phyloP scores from a whole-genome alignment of 2,113 vertebrate genomes.

The Muntiacus muntjak region DNA sequence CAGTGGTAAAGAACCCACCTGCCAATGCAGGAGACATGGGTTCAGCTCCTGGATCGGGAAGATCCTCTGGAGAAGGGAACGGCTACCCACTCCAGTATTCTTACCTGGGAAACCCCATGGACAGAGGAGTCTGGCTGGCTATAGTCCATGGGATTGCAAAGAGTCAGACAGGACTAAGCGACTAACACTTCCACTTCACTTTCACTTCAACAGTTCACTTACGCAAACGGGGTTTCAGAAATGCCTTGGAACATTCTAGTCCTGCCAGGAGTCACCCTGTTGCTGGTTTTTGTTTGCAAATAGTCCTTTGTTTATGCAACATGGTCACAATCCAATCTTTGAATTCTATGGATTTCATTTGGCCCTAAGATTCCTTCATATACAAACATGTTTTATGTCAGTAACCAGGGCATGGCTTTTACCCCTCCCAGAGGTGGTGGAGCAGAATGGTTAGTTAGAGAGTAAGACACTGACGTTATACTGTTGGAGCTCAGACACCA shows the following conservation, averaged over 20 bases:
- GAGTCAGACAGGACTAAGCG: not conserved
- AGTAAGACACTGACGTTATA: not conserved
- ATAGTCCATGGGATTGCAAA: not conserved
- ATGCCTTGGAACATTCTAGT: not conserved
- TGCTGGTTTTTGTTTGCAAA: not conserved
- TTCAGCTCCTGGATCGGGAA: not conserved
- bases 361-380: not conserved
- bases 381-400: not conserved
- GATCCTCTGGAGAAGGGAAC: not conserved
- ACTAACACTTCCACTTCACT: not conserved
- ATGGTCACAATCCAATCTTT: not conserved
- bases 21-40: not conserved
- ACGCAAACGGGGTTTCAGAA: not conserved
- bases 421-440: not conserved
- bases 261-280: not conserved
- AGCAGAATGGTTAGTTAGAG: not conserved
- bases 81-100: not conserved
- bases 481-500: not conserved
- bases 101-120: not conserved
- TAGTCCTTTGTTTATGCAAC: not conserved
- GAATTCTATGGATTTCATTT: not conserved
- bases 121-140: not conserved
- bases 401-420: not conserved
- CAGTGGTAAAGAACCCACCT: not conserved
- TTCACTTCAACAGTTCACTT: not conserved